Conservation (phyloP, 2,888 invertebrate genomes). For the Mesochorus sp. region DNA sequence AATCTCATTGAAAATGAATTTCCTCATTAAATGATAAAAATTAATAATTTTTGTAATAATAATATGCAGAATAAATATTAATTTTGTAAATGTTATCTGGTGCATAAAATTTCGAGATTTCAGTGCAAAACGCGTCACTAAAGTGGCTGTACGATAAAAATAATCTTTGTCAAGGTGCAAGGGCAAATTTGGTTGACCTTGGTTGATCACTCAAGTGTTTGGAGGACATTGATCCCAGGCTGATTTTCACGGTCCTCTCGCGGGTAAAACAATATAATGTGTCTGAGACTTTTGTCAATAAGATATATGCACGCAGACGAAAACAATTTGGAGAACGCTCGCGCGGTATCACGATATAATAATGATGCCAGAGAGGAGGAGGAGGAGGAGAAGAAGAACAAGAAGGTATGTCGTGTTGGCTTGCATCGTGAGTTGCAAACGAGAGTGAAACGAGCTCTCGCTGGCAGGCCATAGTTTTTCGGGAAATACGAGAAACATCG, state of each 20-base stretch:
- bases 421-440: slow-evolving; percentile 4
- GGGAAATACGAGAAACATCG: slow-evolving; percentile 49
- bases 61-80: too few species aligned
- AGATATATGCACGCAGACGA: slow-evolving; percentile 18
- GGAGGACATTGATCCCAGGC: slow-evolving; percentile 10
- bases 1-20: too few species aligned
- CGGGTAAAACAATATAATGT: slow-evolving; percentile 15
- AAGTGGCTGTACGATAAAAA: too few species aligned
- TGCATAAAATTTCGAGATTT: too few species aligned
- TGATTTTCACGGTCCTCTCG: slow-evolving; percentile 42
- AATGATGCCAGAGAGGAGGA: slow-evolving; percentile 35
- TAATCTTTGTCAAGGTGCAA: too few species aligned
- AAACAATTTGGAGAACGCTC: slow-evolving; percentile 24
- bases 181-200: neutral
- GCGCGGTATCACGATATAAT: slow-evolving; percentile 3
- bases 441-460: slow-evolving; percentile 11
- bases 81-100: too few species aligned
- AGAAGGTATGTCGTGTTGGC: neutral
- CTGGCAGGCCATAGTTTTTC: neutral
- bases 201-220: neutral
- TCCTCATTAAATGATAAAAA: too few species aligned
- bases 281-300: slow-evolving; percentile 18
- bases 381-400: neutral
- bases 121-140: too few species aligned
- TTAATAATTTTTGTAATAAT: too few species aligned